Base-by-base conservation (phyloP, 2,888 invertebrate genomes). In the Lordiphosa fenestrarum region DNA sequence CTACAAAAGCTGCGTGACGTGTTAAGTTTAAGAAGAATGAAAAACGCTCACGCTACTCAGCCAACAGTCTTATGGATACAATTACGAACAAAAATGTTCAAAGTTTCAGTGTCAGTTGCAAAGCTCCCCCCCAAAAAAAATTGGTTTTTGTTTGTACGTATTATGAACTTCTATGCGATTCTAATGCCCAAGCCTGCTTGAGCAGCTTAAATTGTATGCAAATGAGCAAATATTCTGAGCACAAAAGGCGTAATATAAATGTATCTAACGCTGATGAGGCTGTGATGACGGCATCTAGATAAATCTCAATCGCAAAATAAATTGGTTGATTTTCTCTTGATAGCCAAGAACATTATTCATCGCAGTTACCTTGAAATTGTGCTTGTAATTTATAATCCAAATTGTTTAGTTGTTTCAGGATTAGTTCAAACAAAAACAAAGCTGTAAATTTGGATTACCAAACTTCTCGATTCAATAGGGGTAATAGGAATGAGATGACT, bases 341-440 rank as follows among this genome's bases (percentile, higher is more conserved):
- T 60, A 44, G 19, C 25, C 37, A 40, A 46, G 19, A 35, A 48
- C 13, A 15, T 33, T 12, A n/a, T 13, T 33, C 15, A 33, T 12
- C n/a, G 15, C 55, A 66, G 64, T 62, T 58, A 78, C 75, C 80
- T 77, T 82, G 80, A 65, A 59, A 62, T 35, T 56, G 53, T 36
- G 59, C 36, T 57, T 54, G 59, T 69, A 69, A 69, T 60, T 72
- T 62, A 44, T 50, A 62, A 51, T 7, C 0, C 10, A 6, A 40
- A 33, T 40, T 3, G 30, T 4, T 15, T 30, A 9, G 9, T 30
- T 30, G 30, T 30, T 3, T 30, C 2, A 3, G 2, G 30, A 9
- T 9, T 9, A 9, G 30, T 30, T 7, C 2, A 30, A 2, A 7
- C n/a, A n/a, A n/a, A n/a, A 9, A 9, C 7, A 3, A 9, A 30